Evolutionary conservation across 2,888 invertebrate species (phyloP).

Genomic region (Eristalinus aeneus): DNA sequence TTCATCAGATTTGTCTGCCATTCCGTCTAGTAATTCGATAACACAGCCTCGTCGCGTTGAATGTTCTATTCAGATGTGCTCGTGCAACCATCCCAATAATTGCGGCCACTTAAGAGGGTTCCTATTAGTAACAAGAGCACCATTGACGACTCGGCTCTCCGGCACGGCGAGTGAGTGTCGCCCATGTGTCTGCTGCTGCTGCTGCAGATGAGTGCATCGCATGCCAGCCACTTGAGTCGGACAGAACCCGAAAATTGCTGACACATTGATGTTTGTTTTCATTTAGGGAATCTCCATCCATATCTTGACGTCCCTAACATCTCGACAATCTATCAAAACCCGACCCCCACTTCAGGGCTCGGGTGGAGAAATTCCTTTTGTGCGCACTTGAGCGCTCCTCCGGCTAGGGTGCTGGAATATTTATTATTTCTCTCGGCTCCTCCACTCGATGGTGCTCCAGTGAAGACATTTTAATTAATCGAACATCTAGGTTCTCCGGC

Average conservation of each 20-base stretch:
- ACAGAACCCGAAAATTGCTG: conserved; percentile 28
- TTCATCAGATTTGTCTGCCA: conserved; percentile 16
- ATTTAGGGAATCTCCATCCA: conserved; percentile 26
- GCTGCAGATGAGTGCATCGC: conserved; percentile 30
- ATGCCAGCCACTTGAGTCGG: neutral
- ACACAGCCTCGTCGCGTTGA: neutral
- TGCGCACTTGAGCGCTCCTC: conserved; percentile 6
- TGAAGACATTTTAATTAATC: conserved; percentile 39
- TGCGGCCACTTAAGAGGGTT: conserved; percentile 64
- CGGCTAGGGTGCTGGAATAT: neutral
- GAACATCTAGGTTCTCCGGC: neutral
- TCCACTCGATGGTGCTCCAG: conserved; percentile 23
- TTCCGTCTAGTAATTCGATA: conserved; percentile 49
- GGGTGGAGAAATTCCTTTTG: neutral
- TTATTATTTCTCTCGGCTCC: neutral
- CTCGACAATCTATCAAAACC: conserved; percentile 15
- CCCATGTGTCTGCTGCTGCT: conserved; percentile 61
- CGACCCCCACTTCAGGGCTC: conserved; percentile 21
- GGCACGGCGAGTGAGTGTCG: conserved; percentile 46
- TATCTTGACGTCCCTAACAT: neutral
- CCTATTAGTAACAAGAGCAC: conserved; percentile 54
- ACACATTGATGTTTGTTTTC: conserved; percentile 38
- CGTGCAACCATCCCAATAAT: conserved; percentile 43
- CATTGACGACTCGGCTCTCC: conserved; percentile 26
- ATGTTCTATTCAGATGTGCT: conserved; percentile 7